phyloP scores from a whole-genome alignment of 2,888 invertebrate genomes.

The Carcina quercana region DNA sequence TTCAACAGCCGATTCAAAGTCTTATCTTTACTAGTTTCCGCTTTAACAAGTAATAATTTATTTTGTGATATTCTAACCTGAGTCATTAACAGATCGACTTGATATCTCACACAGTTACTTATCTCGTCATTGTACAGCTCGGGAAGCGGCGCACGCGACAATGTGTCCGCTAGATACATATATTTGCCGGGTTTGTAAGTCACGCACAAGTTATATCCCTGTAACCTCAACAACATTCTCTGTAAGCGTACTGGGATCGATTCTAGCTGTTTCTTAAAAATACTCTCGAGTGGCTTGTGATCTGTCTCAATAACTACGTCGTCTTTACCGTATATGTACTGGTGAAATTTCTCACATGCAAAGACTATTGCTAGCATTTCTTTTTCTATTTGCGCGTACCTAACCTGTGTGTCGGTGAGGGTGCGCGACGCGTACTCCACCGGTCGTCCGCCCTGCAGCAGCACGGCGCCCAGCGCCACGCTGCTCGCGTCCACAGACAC shows the following conservation, averaged over 20 bases:
- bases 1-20: conserved; percentile 1
- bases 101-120: conserved; percentile 1
- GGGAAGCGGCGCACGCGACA: conserved; percentile 13
- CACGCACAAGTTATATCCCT: conserved; percentile 9
- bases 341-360: conserved; percentile 6
- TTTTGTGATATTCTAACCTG: conserved; percentile 2
- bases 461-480: conserved; percentile 17
- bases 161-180: conserved; percentile 13
- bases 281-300: conserved; percentile 12
- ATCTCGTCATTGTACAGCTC: conserved; percentile 4
- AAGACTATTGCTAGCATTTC: conserved; percentile 13
- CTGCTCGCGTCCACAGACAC: conserved; percentile 17
- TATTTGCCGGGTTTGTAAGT: conserved; percentile 11
- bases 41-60: conserved; percentile 1
- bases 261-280: conserved; percentile 11
- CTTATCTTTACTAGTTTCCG: conserved; percentile 2
- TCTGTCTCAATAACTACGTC: conserved; percentile 7
- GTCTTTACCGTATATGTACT: conserved; percentile 11
- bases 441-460: conserved; percentile 18
- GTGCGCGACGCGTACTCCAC: conserved; percentile 18
- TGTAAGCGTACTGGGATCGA: conserved; percentile 8
- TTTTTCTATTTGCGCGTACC: conserved; percentile 13
- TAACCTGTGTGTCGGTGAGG: conserved; percentile 13
- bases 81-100: conserved; percentile 2
- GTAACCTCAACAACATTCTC: conserved; percentile 12